Evolutionary conservation across 2,113 vertebrate species (phyloP), one percentile per base, ranked within the genome.

Genomic region (Oryzias melastigma): DNA sequence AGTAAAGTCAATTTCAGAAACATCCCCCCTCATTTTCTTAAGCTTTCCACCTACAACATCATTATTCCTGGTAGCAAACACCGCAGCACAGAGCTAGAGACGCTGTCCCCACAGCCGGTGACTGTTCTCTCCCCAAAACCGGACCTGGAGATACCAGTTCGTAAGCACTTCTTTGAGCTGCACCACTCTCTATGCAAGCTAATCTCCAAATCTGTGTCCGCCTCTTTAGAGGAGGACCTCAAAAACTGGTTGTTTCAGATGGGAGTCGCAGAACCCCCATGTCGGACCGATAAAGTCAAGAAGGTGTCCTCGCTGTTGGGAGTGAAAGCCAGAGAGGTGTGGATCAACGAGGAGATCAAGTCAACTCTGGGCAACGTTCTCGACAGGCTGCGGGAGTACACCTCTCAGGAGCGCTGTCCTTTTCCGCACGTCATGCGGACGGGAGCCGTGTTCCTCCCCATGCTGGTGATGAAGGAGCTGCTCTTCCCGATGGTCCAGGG

Each of bases 381-480:
- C 0, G 66, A 86, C 16, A 91, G 94, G 74, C 67, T 99, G 67
- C 80, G 90, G 51, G 89, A 88, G 44, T 97, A 97, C 27, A 71
- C 87, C n/a, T 55, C 66, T 1, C 73, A 86, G 1, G 77, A 87
- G 3, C 85, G 78, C 49, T 98, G 95, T 57, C 97, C 97, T 5
- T 99, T 98, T 53, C 95, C 95, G 0, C 93, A 97, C 0, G 96
- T 98, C 0, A 92, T 96, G 54, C 89, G 97, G 16, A 90, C 96
- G 0, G 94, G 96, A 0, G 87, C 94, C 0, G 75, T 96, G 71
- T 99, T 99, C 47, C 91, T 98, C 43, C 96, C 97, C 72, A 98
- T 98, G 90, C 87, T 96, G 1, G 91, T 98, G 79, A 92, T 98
- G 82, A 99, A 98, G 85, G 94, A 96, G 85, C 88, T 92, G 51